Evolutionary conservation across 2,797 vertebrate genomes (phyloP), one percentile per base, ranked within the genome.

Genomic region (Malurus leucopterus): DNA sequence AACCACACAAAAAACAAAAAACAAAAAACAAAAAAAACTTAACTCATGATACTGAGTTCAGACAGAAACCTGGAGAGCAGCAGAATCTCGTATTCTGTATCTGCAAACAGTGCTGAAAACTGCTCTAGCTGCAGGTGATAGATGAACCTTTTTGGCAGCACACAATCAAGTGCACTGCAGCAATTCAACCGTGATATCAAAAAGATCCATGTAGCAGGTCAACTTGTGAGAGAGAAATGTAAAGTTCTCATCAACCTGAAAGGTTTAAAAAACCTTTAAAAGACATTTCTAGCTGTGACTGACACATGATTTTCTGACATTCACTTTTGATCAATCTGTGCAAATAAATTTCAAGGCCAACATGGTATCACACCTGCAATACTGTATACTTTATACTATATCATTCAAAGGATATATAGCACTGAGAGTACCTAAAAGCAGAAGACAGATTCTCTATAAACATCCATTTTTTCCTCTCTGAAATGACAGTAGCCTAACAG

Each of bases 251-350:
- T 80, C 65, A 80, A 43, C 62, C 44, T 85, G 77, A 94, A 74
- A 70, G 81, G 54, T 84, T 92, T 77, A 36, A 86, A 92, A 92
- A 86, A 84, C 63, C 85, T 89, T 92, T 78, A 62, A 75, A 85
- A 64, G 34, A 67, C 64, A 83, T 58, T 64, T 92, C 69, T 71
- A 74, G 75, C 71, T 86, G 72, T 92, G 82, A 86, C 58, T 88
- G 72, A 86, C 62, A 49, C 23, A 30, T 17, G 54, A 71, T 86
- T 86, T 85, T 95, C 92, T 88, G 91, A 81, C 49, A 88, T 67
- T 92, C 77, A 75, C 38, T 81, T 90, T 75, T 84, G 85, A 87
- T 87, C 41, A 36, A 89, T 80, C 76, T 85, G 65, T 58, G 44
- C 43, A 89, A 90, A 80, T 44, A 93, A 83, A 87, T 92, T 83